Evolutionary conservation across 2,113 vertebrate species (phyloP).

Genomic region (Podiceps cristatus): DNA sequence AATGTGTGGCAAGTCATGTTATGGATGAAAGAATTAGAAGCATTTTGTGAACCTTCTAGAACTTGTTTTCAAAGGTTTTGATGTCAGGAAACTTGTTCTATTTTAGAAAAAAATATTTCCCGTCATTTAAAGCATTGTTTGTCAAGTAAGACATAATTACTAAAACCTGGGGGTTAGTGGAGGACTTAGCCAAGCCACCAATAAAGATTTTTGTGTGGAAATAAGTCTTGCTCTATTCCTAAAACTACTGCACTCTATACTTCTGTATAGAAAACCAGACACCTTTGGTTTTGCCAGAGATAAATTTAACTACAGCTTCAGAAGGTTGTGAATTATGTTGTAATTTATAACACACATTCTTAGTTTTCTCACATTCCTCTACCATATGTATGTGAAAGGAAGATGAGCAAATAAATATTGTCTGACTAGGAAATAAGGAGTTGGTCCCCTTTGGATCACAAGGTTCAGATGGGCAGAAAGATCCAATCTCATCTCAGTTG

Average conservation of each 20-base stretch:
- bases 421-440: not conserved
- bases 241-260: not conserved
- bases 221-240: not conserved
- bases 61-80: not conserved
- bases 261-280: not conserved
- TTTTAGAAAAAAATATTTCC: conserved; percentile 26
- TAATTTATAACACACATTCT: conserved; percentile 22
- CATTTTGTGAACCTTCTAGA: not conserved
- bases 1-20: not conserved
- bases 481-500: not conserved
- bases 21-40: not conserved
- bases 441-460: not conserved
- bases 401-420: conserved; percentile 28
- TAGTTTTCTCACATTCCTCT: conserved; percentile 30
- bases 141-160: conserved; percentile 24
- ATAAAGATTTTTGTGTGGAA: not conserved
- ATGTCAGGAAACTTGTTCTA: not conserved
- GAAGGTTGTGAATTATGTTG: not conserved
- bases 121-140: conserved; percentile 4
- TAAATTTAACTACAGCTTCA: not conserved
- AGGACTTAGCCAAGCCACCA: not conserved
- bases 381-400: not conserved
- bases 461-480: not conserved
- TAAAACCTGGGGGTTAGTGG: not conserved
- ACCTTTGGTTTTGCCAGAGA: conserved; percentile 22